Evolutionary conservation across 2,888 invertebrate genomes (phyloP).

Genomic region (Pollenia amentaria): DNA sequence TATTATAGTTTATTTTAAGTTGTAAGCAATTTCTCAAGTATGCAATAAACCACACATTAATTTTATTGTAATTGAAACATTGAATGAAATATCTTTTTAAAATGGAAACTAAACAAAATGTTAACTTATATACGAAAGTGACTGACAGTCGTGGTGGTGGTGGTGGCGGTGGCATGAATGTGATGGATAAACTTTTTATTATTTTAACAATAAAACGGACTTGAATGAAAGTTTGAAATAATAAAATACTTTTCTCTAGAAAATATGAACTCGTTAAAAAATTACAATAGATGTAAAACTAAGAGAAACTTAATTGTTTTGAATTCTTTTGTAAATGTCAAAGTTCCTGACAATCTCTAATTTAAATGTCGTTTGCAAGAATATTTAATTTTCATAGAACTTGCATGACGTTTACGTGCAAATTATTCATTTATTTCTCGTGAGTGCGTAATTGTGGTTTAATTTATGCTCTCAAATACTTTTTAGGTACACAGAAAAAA

Average conservation of each 20-base stretch:
- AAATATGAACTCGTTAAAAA: not conserved
- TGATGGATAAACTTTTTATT: constrained; percentile 24
- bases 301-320: constrained; percentile 7
- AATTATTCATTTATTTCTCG: constrained; percentile 27
- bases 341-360: constrained; percentile 24
- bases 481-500: no score
- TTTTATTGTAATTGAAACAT: not conserved
- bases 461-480: constrained; percentile 14
- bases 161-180: not conserved
- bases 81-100: not conserved
- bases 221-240: constrained; percentile 1
- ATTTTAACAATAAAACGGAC: constrained; percentile 4
- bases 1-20: not conserved
- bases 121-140: constrained; percentile 1
- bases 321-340: constrained; percentile 37
- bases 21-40: constrained; percentile 55
- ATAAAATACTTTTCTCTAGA: constrained; percentile 2
- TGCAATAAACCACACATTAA: constrained; percentile 12
- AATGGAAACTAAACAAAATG: not conserved
- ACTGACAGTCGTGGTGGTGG: constrained; percentile 8
- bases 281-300: not conserved
- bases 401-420: constrained; percentile 6
- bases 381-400: not conserved
- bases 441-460: constrained; percentile 32
- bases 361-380: not conserved